Evolutionary conservation across 2,797 vertebrate genomes (phyloP).

Genomic region (Liasis olivaceus): DNA sequence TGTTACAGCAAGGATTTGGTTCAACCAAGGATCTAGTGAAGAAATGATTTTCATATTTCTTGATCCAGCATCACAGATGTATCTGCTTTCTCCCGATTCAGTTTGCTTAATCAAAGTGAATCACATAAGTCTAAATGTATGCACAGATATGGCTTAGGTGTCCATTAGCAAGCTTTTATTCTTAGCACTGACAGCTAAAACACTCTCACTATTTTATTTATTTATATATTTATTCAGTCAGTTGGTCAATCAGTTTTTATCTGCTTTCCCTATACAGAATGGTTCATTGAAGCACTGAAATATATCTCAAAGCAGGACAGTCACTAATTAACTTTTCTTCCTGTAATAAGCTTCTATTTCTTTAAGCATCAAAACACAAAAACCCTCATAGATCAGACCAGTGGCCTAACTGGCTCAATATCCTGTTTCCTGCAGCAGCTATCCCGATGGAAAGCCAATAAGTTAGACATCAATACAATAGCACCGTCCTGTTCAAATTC

Average conservation of each 20-base stretch:
- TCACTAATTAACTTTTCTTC: not conserved
- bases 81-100: not conserved
- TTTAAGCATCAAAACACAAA: not conserved
- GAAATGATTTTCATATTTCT: not conserved
- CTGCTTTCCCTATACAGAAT: not conserved
- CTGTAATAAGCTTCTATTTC: not conserved
- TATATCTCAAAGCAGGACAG: not conserved
- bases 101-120: not conserved
- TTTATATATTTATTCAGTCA: not conserved
- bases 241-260: not conserved
- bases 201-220: not conserved
- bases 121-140: not conserved
- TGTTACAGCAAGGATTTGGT: not conserved
- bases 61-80: not conserved
- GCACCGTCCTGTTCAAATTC: not conserved
- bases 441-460: not conserved
- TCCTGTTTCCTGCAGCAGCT: not conserved
- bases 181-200: not conserved
- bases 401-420: not conserved
- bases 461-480: not conserved
- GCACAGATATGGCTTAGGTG: not conserved
- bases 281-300: not conserved
- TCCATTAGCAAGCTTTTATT: not conserved
- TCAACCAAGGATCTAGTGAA: not conserved
- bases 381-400: not conserved